phyloP scores from a whole-genome alignment of 1,140 invertebrate genomes.

The Lordiphosa clarofinis region DNA sequence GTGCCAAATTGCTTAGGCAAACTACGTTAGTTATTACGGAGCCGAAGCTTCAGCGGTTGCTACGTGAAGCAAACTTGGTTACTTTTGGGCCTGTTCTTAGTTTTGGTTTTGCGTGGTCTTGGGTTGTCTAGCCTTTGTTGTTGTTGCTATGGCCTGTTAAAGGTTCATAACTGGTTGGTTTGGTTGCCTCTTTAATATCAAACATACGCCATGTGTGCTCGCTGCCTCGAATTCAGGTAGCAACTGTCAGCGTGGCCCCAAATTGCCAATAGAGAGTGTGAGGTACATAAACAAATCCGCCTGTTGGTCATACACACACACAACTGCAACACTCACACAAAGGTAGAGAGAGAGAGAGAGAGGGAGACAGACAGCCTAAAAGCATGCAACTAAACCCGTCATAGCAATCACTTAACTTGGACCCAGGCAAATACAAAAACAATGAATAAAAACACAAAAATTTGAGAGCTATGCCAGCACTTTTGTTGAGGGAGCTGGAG shows the following conservation, averaged over 20 bases:
- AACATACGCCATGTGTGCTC: slow-evolving; percentile 34
- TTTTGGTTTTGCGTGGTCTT: slow-evolving; percentile 6
- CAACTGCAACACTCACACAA: neutral
- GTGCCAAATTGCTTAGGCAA: slow-evolving; percentile 69
- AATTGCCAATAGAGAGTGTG: slow-evolving; percentile 3
- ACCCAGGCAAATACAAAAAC: slow-evolving; percentile 7
- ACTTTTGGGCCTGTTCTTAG: slow-evolving; percentile 8
- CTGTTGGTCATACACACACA: slow-evolving; percentile 11
- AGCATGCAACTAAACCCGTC: slow-evolving; percentile 22
- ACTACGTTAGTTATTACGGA: slow-evolving; percentile 67
- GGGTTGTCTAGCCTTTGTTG: slow-evolving; percentile 16
- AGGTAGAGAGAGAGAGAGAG: neutral
- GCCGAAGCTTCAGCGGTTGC: slow-evolving; percentile 31
- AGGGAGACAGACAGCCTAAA: slow-evolving; percentile 4
- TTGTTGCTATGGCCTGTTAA: slow-evolving; percentile 52
- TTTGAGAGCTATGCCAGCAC: slow-evolving; percentile 1
- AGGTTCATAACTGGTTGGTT: slow-evolving; percentile 38
- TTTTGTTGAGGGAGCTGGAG: neutral
- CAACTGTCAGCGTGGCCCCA: slow-evolving; percentile 12
- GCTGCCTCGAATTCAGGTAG: slow-evolving; percentile 16
- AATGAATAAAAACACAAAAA: slow-evolving; percentile 6
- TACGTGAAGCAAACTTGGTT: slow-evolving; percentile 30
- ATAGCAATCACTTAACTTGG: slow-evolving; percentile 39
- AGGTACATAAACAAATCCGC: slow-evolving; percentile 16
- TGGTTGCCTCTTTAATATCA: slow-evolving; percentile 26